phyloP scores from a whole-genome alignment of 2,113 vertebrate species.

The Rattus norvegicus region DNA sequence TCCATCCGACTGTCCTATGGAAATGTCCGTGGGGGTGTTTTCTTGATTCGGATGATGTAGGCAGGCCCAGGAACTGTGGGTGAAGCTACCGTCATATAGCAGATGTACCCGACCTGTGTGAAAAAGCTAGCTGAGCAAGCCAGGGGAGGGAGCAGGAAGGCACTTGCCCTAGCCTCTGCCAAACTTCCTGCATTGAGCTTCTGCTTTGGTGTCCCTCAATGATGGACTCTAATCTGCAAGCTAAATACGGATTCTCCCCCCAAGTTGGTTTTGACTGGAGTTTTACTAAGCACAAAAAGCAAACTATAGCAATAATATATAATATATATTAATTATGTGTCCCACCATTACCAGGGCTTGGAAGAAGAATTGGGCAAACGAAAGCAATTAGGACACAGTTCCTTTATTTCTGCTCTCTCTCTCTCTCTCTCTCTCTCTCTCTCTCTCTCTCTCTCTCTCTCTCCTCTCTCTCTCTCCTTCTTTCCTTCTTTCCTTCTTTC shows the following conservation, averaged over 20 bases:
- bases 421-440: too few species aligned
- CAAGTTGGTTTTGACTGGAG: neutral
- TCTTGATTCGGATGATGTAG: neutral
- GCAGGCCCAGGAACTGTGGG: neutral
- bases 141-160: neutral
- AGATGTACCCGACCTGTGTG: neutral
- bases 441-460: too few species aligned
- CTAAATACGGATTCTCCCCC: neutral
- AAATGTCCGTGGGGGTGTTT: neutral
- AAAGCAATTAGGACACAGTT: neutral
- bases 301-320: neutral
- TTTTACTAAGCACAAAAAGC: neutral
- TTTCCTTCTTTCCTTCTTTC: too few species aligned
- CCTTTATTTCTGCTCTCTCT: too few species aligned
- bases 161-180: neutral
- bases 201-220: neutral
- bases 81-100: neutral
- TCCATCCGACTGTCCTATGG: neutral
- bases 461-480: too few species aligned
- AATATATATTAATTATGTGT: neutral
- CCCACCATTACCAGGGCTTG: neutral
- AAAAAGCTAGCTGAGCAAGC: neutral
- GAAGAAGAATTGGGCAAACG: neutral
- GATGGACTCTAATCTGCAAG: neutral
- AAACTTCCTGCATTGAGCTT: neutral